Base-by-base conservation (phyloP, 2,888 invertebrate genomes). In the Branchinecta sandiegonensis region DNA sequence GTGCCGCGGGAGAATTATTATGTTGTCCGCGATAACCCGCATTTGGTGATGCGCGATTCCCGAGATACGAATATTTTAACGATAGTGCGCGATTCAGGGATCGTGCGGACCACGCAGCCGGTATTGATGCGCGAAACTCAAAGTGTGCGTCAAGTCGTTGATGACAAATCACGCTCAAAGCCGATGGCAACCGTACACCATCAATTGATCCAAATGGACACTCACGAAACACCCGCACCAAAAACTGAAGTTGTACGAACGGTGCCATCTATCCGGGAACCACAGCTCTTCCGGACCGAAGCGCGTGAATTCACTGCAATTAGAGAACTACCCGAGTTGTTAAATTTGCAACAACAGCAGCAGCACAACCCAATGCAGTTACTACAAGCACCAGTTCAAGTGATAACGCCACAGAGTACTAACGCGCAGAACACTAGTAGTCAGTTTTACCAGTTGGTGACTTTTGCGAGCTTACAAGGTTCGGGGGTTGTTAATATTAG, bases 381-480 rank as follows among this genome's bases (percentile, higher is more conserved):
- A 8, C 63, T 56, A n/a, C 63, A 56, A 56, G 23, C 63, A 17
- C 63, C 63, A 10, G 14, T 56, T 23, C 63, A 56, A 56, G 63
- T 56, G 23, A 56, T 56, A 56, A 23, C 63, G 23, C 8, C 63
- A 8, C n/a, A 56, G n/a, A 17, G 14, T 56, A 10, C 14, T 9
- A 56, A 23, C 23, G 14, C 11, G 9, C 37, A 37, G 37, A 56
- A n/a, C 23, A 56, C 11, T 9, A 56, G 14, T 23, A 56, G 10
- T 56, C 63, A 56, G 63, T 56, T 10, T n/a, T 56, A 56, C 63
- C 63, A 56, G 63, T 10, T 56, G n/a, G 63, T 56, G 23, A 56
- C 63, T 8, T 23, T 56, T 56, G 63, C 63, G 8, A 56, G 63
- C 63, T 56, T 56, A 10, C 63, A 56, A 10, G 23, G 23, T 23